These are phyloP conservation scores for human (Homo sapiens) DNA, from an alignment of 2,113 vertebrate species.

Conservation along the genomic window GRCh38 chrX:103943501-103944000, in stretches of 20 bases:
- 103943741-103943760: not conserved
- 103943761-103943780: not conserved
- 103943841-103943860: not conserved
- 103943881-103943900: not conserved
- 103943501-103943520: not conserved
- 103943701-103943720: not conserved
- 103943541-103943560: not conserved
- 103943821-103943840: not conserved
- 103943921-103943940: not conserved
- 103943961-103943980: not conserved
- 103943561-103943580: not conserved
- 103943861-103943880: not conserved
- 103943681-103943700: not conserved
- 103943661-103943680: not conserved
- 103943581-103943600: not conserved
- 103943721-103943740: not conserved
- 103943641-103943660: not conserved
- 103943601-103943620: not conserved
- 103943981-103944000: not conserved
- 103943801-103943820: not conserved
- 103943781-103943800: not conserved
- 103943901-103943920: not conserved
- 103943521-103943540: not conserved
- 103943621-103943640: slow-evolving; percentile 7
- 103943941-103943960: not conserved